Evolutionary conservation across 2,888 invertebrate species (phyloP).

Genomic region (Petrolisthes cinctipes): DNA sequence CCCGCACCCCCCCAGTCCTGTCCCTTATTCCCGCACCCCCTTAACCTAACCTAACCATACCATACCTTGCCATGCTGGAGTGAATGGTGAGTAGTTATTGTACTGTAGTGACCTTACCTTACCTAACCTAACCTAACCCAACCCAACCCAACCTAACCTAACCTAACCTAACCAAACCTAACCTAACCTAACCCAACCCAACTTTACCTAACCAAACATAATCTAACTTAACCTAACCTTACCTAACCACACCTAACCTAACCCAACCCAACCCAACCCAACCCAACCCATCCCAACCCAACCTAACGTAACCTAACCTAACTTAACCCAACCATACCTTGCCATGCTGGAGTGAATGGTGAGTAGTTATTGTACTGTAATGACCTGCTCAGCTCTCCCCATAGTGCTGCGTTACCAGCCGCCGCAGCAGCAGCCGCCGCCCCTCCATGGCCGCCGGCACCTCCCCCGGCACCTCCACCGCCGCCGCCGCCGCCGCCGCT

Average conservation of each 20-base stretch:
- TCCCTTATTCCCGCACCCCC: no score
- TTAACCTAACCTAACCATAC: no score
- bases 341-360: constrained; percentile 45
- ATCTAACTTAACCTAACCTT: no score
- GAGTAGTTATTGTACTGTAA: constrained; percentile 64
- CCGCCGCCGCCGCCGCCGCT: constrained; percentile 25
- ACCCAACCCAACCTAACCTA: no score
- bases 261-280: no score
- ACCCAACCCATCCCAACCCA: no score
- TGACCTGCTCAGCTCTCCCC: constrained; percentile 63
- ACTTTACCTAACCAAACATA: constrained; percentile 36
- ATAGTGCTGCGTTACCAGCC: constrained; percentile 51
- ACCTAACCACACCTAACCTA: no score
- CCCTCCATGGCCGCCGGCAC: constrained; percentile 30
- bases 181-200: neutral
- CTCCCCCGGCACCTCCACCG: constrained; percentile 22
- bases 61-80: constrained; percentile 52
- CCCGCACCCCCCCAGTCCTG: no score
- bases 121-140: no score
- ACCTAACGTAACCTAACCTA: neutral
- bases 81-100: constrained; percentile 59
- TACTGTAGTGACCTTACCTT: constrained; percentile 62
- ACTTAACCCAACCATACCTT: constrained; percentile 21
- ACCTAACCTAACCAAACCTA: neutral
- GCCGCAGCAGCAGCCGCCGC: constrained; percentile 17